A percentile compares a stretch with the other conserved stretches of the same genome.
Conservation (phyloP, 2,113 vertebrate genomes). For the Protobothrops flavoviridis region DNA sequence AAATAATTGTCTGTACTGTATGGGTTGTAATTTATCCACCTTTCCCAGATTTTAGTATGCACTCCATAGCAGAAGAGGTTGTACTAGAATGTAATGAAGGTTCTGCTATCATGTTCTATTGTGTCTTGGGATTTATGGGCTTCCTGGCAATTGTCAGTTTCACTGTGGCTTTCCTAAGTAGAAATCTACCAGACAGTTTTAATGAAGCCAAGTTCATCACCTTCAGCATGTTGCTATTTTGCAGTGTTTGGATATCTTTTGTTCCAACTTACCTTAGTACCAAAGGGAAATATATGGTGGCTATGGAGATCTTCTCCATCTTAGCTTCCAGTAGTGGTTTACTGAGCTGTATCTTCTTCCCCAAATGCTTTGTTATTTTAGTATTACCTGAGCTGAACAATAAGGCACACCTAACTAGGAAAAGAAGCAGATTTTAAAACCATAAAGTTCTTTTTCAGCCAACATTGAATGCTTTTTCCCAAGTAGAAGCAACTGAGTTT, state of each 20-base stretch:
- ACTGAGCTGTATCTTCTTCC: not conserved
- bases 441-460: not conserved
- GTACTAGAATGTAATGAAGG: not conserved
- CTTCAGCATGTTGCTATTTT: not conserved
- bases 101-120: not conserved
- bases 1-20: not conserved
- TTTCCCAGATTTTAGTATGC: not conserved
- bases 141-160: not conserved
- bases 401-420: not conserved
- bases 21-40: not conserved
- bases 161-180: not conserved
- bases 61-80: not conserved
- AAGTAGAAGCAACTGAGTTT: not conserved
- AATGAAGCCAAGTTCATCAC: not conserved
- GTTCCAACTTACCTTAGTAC: not conserved
- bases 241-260: not conserved
- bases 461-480: not conserved
- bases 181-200: not conserved
- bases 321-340: not conserved
- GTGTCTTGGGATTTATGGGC: not conserved
- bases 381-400: not conserved
- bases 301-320: not conserved
- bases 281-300: not conserved
- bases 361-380: not conserved
- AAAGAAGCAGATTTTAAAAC: not conserved